Evolutionary conservation across 2,888 invertebrate genomes (phyloP).

Genomic region (Acanthosepion pharaonis): DNA sequence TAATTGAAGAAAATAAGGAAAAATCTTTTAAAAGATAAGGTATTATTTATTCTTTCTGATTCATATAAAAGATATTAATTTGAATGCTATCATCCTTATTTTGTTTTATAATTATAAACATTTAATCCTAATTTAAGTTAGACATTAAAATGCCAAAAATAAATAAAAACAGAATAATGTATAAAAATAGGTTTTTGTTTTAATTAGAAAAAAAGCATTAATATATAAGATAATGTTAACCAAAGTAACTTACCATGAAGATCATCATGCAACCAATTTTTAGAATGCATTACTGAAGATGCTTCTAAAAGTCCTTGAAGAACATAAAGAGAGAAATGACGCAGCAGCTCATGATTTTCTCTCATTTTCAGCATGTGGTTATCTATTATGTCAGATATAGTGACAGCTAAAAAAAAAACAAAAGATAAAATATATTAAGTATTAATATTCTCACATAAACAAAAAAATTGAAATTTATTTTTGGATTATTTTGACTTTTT

Average conservation of each 20-base stretch:
- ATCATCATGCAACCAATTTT: slow-evolving; percentile 37
- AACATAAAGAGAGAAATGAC: slow-evolving; percentile 40
- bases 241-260: slow-evolving; percentile 37
- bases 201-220: background rate
- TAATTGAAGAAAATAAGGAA: background rate
- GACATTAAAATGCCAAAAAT: too few species aligned
- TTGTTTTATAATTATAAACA: too few species aligned
- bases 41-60: background rate
- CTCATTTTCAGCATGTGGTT: background rate
- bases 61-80: background rate
- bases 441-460: background rate
- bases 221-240: background rate
- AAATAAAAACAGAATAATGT: background rate
- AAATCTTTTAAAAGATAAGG: background rate
- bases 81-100: background rate
- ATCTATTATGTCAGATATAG: background rate
- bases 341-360: background rate
- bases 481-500: background rate
- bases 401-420: slow-evolving; percentile 6
- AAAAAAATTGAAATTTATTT: background rate
- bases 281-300: slow-evolving; percentile 37
- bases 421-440: background rate
- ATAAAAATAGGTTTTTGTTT: background rate
- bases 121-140: too few species aligned
- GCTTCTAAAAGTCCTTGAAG: slow-evolving; percentile 13